Conservation (phyloP, 2,113 vertebrate genomes). For the Uria aalge region DNA sequence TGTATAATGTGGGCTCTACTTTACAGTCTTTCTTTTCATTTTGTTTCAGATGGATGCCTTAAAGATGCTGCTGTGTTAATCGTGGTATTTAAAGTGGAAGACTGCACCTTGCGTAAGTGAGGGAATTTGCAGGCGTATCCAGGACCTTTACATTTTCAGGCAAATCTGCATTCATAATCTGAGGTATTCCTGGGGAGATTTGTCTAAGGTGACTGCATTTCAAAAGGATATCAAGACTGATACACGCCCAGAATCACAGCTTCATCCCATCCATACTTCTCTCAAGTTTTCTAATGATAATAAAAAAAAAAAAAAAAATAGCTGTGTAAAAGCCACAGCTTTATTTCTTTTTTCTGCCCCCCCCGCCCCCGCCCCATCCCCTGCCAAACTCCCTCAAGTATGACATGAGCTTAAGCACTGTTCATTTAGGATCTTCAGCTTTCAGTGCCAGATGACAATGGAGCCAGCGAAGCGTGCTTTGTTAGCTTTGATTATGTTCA, state of each 20-base stretch:
- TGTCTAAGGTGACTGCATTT: neutral
- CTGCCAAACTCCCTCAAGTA: neutral
- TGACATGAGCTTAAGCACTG: neutral
- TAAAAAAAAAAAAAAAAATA: neutral
- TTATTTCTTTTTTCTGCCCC: neutral
- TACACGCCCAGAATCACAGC: neutral
- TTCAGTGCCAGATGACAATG: neutral
- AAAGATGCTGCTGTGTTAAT: neutral
- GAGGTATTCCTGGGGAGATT: neutral
- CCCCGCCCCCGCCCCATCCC: too few species aligned
- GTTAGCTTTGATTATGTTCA: neutral
- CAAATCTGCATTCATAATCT: neutral
- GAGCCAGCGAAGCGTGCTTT: neutral
- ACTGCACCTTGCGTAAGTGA: neutral
- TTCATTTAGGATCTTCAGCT: neutral
- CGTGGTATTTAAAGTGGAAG: neutral
- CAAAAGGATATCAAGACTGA: neutral
- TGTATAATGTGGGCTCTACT: neutral
- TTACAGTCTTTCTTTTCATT: neutral
- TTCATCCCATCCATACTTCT: neutral
- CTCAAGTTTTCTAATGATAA: neutral
- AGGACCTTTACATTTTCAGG: neutral
- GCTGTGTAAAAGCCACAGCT: neutral
- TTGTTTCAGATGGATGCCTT: neutral
- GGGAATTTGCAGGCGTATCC: neutral